A percentile compares a stretch with the other conserved stretches of the same genome.
Evolutionary conservation across 2,888 invertebrate species (phyloP).

Genomic region (Invenusta paracnida): DNA sequence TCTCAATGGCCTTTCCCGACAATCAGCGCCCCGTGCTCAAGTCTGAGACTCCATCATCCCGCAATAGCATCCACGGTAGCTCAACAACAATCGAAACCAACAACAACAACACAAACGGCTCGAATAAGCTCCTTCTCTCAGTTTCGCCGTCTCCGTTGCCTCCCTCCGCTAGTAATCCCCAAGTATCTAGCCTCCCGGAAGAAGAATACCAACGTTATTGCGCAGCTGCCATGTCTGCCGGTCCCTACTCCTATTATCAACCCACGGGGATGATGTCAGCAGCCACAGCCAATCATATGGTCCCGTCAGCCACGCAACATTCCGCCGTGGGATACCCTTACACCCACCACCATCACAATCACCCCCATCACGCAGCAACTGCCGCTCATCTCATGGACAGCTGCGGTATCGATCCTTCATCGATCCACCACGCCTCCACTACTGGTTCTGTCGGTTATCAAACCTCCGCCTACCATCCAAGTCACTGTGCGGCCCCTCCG

Average conservation of each 20-base stretch:
- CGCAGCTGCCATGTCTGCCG: not conserved
- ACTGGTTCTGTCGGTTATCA: not conserved
- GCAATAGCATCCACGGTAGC: not conserved
- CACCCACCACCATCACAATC: not conserved
- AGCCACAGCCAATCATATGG: not conserved
- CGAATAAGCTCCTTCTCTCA: not conserved
- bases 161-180: not conserved
- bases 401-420: no score
- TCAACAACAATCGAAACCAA: not conserved
- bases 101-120: not conserved
- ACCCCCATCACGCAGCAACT: not conserved
- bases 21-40: constrained; percentile 55
- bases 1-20: constrained; percentile 57
- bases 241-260: not conserved
- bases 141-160: not conserved
- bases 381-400: no score
- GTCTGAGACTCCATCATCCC: constrained; percentile 47
- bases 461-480: no score
- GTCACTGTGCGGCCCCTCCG: no score
- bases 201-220: not conserved
- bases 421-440: not conserved
- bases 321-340: not conserved
- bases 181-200: not conserved
- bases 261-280: not conserved
- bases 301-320: not conserved